These are phyloP conservation scores for Lasioglossum zephyrum DNA, from an alignment of 2,888 invertebrate genomes.

Conservation along the genomic window DNA sequence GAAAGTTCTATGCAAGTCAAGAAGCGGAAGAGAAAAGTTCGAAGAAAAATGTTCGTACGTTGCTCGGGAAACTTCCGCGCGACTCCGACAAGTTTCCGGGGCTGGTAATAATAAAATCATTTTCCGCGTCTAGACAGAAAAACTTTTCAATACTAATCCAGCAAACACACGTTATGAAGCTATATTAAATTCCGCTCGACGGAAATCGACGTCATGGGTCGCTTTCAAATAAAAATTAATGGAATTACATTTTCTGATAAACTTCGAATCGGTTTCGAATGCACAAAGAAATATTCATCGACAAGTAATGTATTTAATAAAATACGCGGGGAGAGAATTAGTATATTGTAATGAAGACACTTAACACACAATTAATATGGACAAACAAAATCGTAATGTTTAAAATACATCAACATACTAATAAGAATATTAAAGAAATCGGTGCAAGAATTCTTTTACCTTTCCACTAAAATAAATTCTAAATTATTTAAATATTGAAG, in stretches of 20 bases:
- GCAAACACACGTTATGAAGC: not conserved
- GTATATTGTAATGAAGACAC: not conserved
- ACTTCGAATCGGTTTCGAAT: not conserved
- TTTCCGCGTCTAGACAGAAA: conserved; percentile 13
- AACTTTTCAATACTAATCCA: conserved; percentile 32
- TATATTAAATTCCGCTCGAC: conserved; percentile 13
- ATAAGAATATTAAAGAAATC: not conserved
- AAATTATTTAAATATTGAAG: not conserved
- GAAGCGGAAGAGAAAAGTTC: conserved; percentile 3
- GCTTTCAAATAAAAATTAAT: conserved; percentile 6
- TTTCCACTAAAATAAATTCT: not conserved
- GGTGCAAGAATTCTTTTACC: not conserved
- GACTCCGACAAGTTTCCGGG: conserved; percentile 37
- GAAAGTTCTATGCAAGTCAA: conserved; percentile 9
- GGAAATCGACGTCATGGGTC: not conserved
- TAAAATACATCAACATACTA: not conserved
- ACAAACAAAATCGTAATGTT: not conserved
- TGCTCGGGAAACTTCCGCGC: conserved; percentile 46
- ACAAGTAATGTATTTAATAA: not conserved
- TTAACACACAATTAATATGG: not conserved
- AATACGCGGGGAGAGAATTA: not conserved
- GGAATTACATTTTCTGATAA: not conserved
- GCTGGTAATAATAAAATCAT: conserved; percentile 52
- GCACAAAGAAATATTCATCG: too few relatives aligned
- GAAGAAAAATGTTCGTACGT: conserved; percentile 30